Evolutionary conservation across 2,113 vertebrate species (phyloP).

Genomic region (Anthoscopus minutus): DNA sequence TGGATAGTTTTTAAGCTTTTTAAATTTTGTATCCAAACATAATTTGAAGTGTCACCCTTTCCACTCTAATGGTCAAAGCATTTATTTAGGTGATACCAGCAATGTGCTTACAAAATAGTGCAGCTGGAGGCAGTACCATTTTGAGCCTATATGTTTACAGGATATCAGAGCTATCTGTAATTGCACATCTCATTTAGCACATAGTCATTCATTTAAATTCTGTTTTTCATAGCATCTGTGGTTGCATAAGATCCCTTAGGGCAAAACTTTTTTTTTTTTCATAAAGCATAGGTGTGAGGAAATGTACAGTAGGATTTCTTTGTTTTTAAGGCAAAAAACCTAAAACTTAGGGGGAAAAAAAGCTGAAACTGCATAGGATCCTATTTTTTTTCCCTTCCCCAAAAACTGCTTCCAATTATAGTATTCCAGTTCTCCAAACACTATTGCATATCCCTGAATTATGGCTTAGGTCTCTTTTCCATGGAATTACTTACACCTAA

Average conservation of each 20-base stretch:
- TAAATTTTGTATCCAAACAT: constrained; percentile 45
- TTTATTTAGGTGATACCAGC: constrained; percentile 49
- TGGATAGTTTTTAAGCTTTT: constrained; percentile 42
- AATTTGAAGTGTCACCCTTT: constrained; percentile 50
- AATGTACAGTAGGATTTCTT: neutral
- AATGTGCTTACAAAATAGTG: constrained; percentile 55
- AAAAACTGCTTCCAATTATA: neutral
- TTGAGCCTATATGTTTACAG: constrained; percentile 36
- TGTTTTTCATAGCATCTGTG: neutral
- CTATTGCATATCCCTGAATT: neutral
- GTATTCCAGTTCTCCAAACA: neutral
- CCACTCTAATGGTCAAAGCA: constrained; percentile 55
- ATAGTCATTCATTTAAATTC: constrained; percentile 45
- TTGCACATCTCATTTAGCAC: constrained; percentile 37
- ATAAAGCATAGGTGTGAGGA: neutral
- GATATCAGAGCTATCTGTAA: constrained; percentile 46
- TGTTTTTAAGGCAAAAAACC: neutral
- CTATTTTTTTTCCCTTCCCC: neutral
- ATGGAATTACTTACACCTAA: neutral
- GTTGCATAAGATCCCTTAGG: neutral
- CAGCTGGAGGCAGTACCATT: constrained; percentile 36
- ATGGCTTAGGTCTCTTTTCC: neutral
- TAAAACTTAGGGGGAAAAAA: neutral
- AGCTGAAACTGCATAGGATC: neutral
- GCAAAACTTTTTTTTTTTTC: neutral